These are phyloP conservation scores for Ardeotis arabs DNA, from an alignment of 2,113 vertebrate species.

Conservation along the genomic window DNA sequence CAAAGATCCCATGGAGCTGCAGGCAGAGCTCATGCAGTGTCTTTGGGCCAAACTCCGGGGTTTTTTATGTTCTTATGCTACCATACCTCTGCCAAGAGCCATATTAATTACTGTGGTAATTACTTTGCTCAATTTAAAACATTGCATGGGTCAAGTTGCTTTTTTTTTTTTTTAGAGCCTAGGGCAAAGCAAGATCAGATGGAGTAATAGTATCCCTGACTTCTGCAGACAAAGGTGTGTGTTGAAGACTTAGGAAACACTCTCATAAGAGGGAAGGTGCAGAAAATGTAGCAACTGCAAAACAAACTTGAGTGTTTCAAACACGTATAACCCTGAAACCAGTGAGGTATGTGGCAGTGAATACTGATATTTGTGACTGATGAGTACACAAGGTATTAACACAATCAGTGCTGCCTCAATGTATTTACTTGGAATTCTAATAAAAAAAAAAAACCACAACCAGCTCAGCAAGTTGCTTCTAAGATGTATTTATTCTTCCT, in stretches of 20 bases:
- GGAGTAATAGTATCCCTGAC: not conserved
- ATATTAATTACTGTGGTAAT: not conserved
- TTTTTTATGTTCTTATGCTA: not conserved
- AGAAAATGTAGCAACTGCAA: not conserved
- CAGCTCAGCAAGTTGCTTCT: not conserved
- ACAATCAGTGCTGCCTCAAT: not conserved
- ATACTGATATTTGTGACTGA: not conserved
- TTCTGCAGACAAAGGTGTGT: not conserved
- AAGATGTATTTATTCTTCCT: not conserved
- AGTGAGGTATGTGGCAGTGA: rapidly evolving
- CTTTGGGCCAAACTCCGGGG: not conserved
- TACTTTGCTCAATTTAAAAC: not conserved
- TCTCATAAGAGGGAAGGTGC: not conserved
- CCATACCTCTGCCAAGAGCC: not conserved
- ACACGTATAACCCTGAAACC: not conserved
- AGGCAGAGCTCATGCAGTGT: not conserved
- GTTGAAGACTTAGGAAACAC: not conserved
- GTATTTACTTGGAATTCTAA: not conserved
- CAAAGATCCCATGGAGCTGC: not conserved
- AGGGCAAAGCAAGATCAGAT: not conserved
- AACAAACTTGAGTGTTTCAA: not conserved
- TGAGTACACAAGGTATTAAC: not conserved
- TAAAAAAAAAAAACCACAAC: not conserved
- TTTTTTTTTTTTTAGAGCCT: not conserved
- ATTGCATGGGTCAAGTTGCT: not conserved